Base-by-base conservation (phyloP, 2,797 vertebrate species). In the Phoebastria nigripes region DNA sequence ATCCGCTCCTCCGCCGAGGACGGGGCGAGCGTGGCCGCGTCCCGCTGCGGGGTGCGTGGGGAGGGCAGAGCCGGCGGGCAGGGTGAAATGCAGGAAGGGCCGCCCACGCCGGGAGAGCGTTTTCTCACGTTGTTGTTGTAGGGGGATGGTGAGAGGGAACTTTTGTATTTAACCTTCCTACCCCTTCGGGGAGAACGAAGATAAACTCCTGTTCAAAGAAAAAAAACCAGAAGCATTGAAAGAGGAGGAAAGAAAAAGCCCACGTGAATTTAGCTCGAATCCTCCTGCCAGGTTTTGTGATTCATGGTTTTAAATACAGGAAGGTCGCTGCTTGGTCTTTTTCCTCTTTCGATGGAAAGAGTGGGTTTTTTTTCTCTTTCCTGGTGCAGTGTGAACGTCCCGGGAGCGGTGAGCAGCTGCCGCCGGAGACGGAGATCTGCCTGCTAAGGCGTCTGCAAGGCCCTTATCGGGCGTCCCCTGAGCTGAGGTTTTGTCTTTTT, bases 261-360 rank as follows among this genome's bases (percentile, higher is more conserved):
- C 5, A 8, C 18, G 15, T 65, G 71, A 70, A 44, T 73, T 44
- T 70, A 62, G 52, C 63, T 51, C 6, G 2, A 90, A 87, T 77
- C 47, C 41, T 67, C 8, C 70, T 84, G 86, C 83, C 92, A 52
- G 80, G 44, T 31, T 89, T 71, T 84, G 66, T 87, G 94, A 67
- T 95, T 92, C 93, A 78, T 62, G 37, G 62, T 71, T 87, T 78
- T 49, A 17, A 67, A 49, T 44, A 61, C 95, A 94, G 94, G 94
- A 94, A 96, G 87, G 78, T 93, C 29, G 47, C 63, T 51, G 62
- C 67, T 51, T 54, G 78, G 24, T 47, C 74, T 58, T 76, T 93
- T 91, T 92, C 83, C 92, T 89, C 63, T 93, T 46, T 78, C 49
- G 15, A 12, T 95, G 94, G 90, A 82, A 94, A 89, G 54, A 69